Conservation (phyloP, 2,113 vertebrate genomes). For the Ceyx margarethae region DNA sequence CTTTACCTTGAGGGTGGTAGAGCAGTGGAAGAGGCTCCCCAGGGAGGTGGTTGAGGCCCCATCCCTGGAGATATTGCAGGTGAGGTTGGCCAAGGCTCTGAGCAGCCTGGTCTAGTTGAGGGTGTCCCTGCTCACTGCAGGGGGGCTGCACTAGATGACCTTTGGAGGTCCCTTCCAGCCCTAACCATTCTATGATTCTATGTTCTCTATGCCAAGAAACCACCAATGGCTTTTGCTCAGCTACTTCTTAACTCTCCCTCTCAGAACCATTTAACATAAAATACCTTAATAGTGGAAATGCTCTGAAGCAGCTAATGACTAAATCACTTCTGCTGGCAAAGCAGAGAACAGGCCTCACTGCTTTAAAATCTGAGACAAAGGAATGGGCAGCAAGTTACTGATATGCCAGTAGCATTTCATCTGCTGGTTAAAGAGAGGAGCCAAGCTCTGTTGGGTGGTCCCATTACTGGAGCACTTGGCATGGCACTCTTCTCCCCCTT, state of each 20-base stretch:
- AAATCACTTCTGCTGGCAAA: neutral
- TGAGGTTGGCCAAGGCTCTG: too few species aligned
- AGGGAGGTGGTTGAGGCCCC: too few species aligned
- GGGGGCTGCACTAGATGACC: too few species aligned
- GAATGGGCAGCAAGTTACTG: neutral
- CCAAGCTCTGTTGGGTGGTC: neutral
- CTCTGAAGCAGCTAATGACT: neutral
- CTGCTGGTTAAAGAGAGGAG: neutral
- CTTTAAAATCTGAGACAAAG: neutral
- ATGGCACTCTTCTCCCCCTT: neutral
- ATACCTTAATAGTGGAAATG: neutral
- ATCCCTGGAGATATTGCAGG: too few species aligned
- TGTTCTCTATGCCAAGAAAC: neutral
- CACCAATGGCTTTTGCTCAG: neutral
- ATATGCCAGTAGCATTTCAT: neutral
- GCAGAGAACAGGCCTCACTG: neutral
- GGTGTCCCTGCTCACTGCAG: too few species aligned
- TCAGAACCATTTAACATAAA: neutral
- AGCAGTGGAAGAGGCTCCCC: too few species aligned
- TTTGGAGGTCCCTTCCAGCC: too few species aligned
- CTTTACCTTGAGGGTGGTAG: too few species aligned
- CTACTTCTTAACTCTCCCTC: neutral
- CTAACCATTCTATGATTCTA: too few species aligned
- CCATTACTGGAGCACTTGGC: accelerated
- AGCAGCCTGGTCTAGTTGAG: too few species aligned